Evolutionary conservation across 2,888 invertebrate species (phyloP).

Genomic region (Lycia hirtaria): DNA sequence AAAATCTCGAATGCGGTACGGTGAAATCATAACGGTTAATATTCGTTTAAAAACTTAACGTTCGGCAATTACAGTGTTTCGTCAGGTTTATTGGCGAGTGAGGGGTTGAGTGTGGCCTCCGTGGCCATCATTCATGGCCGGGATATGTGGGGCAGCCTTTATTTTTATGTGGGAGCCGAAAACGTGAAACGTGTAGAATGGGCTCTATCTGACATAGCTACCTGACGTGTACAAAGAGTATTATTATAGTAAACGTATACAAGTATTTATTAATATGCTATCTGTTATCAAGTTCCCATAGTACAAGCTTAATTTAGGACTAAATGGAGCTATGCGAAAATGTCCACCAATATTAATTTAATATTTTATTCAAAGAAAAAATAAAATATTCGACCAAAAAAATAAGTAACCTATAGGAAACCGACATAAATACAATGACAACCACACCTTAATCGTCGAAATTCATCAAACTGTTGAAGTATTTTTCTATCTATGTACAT

Average conservation of each 20-base stretch:
- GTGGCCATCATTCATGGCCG: constrained; percentile 36
- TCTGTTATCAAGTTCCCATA: no score
- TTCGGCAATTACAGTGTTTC: constrained; percentile 36
- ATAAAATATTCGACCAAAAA: no score
- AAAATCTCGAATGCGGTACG: constrained; percentile 21
- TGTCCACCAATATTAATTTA: no score
- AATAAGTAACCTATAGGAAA: no score
- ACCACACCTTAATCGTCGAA: no score
- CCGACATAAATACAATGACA: no score
- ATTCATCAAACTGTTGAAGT: no score
- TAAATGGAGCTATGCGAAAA: no score
- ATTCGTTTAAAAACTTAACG: constrained; percentile 38
- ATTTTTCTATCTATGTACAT: no score
- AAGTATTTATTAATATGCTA: no score
- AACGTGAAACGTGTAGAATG: background rate
- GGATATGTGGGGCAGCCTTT: constrained; percentile 49
- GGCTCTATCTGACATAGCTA: constrained; percentile 2
- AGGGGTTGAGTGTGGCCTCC: constrained; percentile 51
- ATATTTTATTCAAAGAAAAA: no score
- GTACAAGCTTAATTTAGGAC: no score
- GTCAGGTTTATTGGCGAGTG: constrained; percentile 49
- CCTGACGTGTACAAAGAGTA: background rate
- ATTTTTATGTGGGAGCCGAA: constrained; percentile 47
- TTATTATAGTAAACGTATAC: background rate
- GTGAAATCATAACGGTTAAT: constrained; percentile 27